These are phyloP conservation scores for Pseudochaenichthys georgianus DNA, from an alignment of 2,797 vertebrate genomes.

Conservation along the genomic window DNA sequence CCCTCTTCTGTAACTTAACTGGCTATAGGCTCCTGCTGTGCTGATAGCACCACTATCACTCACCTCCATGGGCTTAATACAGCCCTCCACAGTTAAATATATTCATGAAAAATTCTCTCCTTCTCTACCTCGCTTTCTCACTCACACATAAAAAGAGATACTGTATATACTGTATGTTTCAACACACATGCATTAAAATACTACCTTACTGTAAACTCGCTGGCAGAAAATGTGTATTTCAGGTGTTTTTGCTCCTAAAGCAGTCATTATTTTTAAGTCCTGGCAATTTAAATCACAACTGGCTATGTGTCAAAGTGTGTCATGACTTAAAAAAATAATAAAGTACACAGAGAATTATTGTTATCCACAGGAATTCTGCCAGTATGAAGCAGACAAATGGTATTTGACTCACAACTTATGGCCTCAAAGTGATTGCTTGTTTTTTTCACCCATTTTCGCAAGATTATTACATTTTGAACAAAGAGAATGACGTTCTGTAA, in stretches of 20 bases:
- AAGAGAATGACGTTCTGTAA: neutral
- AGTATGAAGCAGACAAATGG: neutral
- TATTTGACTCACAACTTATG: neutral
- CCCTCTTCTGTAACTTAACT: constrained; percentile 75
- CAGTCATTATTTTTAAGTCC: constrained; percentile 36
- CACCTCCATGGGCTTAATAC: constrained; percentile 80
- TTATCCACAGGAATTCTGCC: constrained; percentile 5
- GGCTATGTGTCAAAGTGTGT: constrained; percentile 27
- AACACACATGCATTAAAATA: constrained; percentile 16
- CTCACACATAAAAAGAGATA: constrained; percentile 33
- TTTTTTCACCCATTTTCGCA: neutral
- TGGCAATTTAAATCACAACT: constrained; percentile 13
- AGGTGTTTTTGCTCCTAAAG: constrained; percentile 49
- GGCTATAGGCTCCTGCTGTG: constrained; percentile 71
- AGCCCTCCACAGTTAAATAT: constrained; percentile 75
- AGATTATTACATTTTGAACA: neutral
- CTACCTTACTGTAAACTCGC: constrained; percentile 47
- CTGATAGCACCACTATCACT: constrained; percentile 78
- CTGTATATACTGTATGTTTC: constrained; percentile 1
- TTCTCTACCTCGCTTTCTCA: constrained; percentile 35
- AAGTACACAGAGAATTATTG: constrained; percentile 1
- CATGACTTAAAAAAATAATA: constrained; percentile 26
- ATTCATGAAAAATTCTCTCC: constrained; percentile 80
- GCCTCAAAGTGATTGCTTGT: neutral
- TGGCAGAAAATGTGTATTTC: constrained; percentile 60